Evolutionary conservation across 2,113 vertebrate genomes (phyloP).

Genomic region (Rhineura floridana): DNA sequence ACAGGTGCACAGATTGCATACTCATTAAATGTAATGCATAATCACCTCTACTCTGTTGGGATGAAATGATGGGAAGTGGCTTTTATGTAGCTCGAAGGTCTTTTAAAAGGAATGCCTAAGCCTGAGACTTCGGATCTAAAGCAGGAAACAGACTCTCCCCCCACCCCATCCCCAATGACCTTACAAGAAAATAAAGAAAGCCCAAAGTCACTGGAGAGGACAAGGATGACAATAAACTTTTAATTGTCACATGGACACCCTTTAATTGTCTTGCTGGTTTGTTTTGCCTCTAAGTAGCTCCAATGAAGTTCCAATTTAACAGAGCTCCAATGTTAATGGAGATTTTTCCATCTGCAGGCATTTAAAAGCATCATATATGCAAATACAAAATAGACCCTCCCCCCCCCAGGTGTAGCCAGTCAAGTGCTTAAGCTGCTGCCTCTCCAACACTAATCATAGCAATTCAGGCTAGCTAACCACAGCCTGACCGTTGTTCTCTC

Average conservation of each 20-base stretch:
- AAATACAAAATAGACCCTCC: background rate
- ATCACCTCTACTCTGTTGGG: background rate
- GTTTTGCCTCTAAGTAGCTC: background rate
- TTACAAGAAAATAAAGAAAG: background rate
- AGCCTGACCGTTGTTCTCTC: constrained; percentile 14
- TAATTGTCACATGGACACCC: background rate
- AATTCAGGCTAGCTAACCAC: constrained; percentile 33
- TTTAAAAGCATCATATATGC: background rate
- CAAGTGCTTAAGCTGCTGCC: constrained; percentile 4
- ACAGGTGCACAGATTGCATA: too few species aligned
- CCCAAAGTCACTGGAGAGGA: background rate
- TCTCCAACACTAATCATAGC: constrained; percentile 17
- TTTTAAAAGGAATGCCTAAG: background rate
- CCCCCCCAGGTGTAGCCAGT: background rate
- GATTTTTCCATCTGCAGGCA: background rate
- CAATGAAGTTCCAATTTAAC: background rate
- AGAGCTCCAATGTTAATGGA: background rate
- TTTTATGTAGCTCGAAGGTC: background rate
- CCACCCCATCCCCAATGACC: background rate
- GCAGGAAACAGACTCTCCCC: background rate
- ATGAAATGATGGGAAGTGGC: background rate
- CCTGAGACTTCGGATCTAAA: background rate
- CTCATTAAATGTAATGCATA: too few species aligned
- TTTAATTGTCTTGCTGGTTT: background rate
- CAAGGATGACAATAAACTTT: background rate